Base-by-base conservation (phyloP, 2,888 invertebrate genomes). In the Proisotoma minuta region DNA sequence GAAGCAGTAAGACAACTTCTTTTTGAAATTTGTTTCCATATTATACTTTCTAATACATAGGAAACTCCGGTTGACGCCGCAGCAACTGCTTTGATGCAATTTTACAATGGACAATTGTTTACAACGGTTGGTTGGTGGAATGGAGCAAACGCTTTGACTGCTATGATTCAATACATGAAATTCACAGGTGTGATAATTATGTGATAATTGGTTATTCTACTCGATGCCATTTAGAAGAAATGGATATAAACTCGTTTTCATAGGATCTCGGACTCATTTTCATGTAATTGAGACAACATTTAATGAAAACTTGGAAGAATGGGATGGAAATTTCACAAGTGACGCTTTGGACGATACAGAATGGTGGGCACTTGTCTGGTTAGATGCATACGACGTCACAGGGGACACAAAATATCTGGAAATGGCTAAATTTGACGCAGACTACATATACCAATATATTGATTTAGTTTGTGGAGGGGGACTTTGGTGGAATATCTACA, bases 391-490 rank as follows among this genome's bases (percentile, higher is more conserved):
- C 39, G 73, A 73, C 29, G 10, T 73, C 2, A 73, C 71, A 1
- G 69, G 70, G 12, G 39, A 70, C 5, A 26, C 50, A 47, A 73
- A 63, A n/a, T 73, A 70, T 48, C 23, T 73, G 34, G 67, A 70
- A 29, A 71, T 66, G 60, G 73, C 73, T 0, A 60, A 60, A 8
- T 54, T 63, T 12, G 67, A 64, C 34, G 62, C 73, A 2, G 68
- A 73, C 23, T 70, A 66, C 57, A 61, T 65, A 27, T 63, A 64
- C 51, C 61, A 62, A 10, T 70, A 67, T 58, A 52, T 57, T 2
- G 73, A 73, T 59, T 28, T 69, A 28, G 60, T 62, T n/a, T 73
- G 71, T 43, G 73, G 73, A 1, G 71, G 65, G n/a, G 73, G 73
- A 1, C 27, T 71, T 0, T 73, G 70, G 70, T 71, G 70, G 70